Evolutionary conservation across 2,888 invertebrate genomes (phyloP).

Genomic region (Eupithecia centaureata): DNA sequence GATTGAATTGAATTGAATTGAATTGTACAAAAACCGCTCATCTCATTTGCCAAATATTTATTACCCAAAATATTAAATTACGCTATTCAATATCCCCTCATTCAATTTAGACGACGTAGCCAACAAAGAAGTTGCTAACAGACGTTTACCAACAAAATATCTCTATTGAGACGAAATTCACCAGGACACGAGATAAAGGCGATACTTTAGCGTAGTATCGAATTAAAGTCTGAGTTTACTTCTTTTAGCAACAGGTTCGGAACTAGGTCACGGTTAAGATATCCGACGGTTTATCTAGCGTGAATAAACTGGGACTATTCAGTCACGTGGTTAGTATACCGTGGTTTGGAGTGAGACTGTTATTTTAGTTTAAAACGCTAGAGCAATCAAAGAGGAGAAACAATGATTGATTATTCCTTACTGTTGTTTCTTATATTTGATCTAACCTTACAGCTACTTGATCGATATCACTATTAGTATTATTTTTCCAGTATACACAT

Average conservation of each 20-base stretch:
- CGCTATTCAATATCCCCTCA: slow-evolving; percentile 24
- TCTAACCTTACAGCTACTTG: background rate
- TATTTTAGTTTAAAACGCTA: background rate
- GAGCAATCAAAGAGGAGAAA: background rate
- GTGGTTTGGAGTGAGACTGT: background rate
- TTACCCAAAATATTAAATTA: slow-evolving; percentile 23
- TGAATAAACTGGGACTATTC: slow-evolving; percentile 31
- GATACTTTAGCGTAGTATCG: slow-evolving; percentile 62
- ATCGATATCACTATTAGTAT: background rate
- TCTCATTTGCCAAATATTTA: slow-evolving; percentile 24
- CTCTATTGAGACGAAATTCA: slow-evolving; percentile 24
- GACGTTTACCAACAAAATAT: slow-evolving; percentile 40
- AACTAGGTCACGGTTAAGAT: slow-evolving; percentile 50
- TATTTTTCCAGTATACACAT: background rate
- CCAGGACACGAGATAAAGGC: slow-evolving; percentile 44
- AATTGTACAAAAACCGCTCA: slow-evolving; percentile 12
- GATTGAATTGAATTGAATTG: no score
- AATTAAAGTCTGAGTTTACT: slow-evolving; percentile 61
- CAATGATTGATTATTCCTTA: background rate
- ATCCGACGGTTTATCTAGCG: slow-evolving; percentile 41
- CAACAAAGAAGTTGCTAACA: slow-evolving; percentile 34
- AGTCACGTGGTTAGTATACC: slow-evolving; percentile 26
- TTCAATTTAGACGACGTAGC: slow-evolving; percentile 27
- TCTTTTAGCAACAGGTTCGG: slow-evolving; percentile 72
- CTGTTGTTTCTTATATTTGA: background rate